Percentiles rank a stretch among this genome's conserved stretches.
Evolutionary conservation across 2,888 invertebrate species (phyloP).

Genomic region (Aphrophora alni): DNA sequence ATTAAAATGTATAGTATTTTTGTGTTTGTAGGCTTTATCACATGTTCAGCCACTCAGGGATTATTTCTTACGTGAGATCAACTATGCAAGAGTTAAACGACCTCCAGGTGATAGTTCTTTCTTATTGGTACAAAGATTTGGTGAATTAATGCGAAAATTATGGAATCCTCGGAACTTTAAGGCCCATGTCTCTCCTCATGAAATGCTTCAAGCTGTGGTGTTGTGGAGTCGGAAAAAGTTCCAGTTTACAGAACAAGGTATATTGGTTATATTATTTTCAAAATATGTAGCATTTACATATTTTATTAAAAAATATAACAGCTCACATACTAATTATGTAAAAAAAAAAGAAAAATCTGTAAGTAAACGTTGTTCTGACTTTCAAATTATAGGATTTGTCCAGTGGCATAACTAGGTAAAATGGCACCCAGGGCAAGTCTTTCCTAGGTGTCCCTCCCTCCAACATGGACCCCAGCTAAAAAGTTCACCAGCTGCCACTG

Average conservation of each 20-base stretch:
- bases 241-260: constrained; percentile 97
- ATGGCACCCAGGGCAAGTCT: too few relatives aligned
- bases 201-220: constrained; percentile 99
- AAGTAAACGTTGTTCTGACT: too few relatives aligned
- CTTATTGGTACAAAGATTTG: constrained; percentile 89
- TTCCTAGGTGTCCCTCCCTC: too few relatives aligned
- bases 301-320: too few relatives aligned
- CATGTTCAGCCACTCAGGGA: constrained; percentile 94
- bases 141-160: constrained; percentile 93
- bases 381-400: too few relatives aligned
- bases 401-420: too few relatives aligned
- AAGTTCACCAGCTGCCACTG: too few relatives aligned
- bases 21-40: constrained; percentile 86
- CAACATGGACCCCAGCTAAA: too few relatives aligned
- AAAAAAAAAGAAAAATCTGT: too few relatives aligned
- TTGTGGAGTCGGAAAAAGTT: constrained; percentile 96
- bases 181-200: constrained; percentile 99
- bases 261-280: too few relatives aligned
- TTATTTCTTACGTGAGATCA: constrained; percentile 93
- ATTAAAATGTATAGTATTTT: constrained; percentile 4
- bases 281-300: too few relatives aligned
- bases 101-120: constrained; percentile 96
- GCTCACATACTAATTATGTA: too few relatives aligned
- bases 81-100: constrained; percentile 85
- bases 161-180: constrained; percentile 99